Evolutionary conservation across 2,888 invertebrate species (phyloP).

Genomic region (Eilema sororculum): DNA sequence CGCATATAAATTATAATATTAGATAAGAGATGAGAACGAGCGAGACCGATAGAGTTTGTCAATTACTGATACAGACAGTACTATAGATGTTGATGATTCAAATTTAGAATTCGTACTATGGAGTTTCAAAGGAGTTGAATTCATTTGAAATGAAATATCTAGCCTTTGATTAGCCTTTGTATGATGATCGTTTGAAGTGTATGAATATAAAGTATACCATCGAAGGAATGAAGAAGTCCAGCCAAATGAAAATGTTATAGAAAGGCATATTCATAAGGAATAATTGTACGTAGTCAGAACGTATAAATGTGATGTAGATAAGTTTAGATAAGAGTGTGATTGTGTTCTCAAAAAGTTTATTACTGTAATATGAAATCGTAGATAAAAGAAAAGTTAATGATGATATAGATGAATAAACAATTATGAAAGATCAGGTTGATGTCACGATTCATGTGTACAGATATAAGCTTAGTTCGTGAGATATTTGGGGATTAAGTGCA

Average conservation of each 20-base stretch:
- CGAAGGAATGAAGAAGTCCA: conserved; percentile 43
- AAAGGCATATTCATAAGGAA: conserved; percentile 67
- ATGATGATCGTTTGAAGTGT: neutral
- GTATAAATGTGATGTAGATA: conserved; percentile 78
- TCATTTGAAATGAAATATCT: conserved; percentile 31
- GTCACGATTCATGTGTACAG: conserved; percentile 15
- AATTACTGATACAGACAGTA: neutral
- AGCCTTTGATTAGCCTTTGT: conserved; percentile 35
- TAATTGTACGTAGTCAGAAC: conserved; percentile 70
- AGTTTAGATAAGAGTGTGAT: conserved; percentile 52
- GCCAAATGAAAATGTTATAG: conserved; percentile 41
- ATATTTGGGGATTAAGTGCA: conserved; percentile 53
- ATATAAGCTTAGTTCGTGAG: conserved; percentile 35
- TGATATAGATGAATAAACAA: neutral
- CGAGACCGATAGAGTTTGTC: neutral
- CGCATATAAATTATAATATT: no score
- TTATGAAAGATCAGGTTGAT: conserved; percentile 9
- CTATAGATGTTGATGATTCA: neutral
- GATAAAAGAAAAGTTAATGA: neutral
- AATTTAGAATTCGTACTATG: neutral
- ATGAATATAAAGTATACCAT: conserved; percentile 30
- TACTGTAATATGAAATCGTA: conserved; percentile 19
- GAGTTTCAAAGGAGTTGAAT: conserved; percentile 39
- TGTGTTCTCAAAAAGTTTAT: conserved; percentile 38
- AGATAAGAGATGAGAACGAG: neutral